These are phyloP conservation scores for Notiomystis cincta DNA, from an alignment of 2,113 vertebrate genomes.

Conservation along the genomic window DNA sequence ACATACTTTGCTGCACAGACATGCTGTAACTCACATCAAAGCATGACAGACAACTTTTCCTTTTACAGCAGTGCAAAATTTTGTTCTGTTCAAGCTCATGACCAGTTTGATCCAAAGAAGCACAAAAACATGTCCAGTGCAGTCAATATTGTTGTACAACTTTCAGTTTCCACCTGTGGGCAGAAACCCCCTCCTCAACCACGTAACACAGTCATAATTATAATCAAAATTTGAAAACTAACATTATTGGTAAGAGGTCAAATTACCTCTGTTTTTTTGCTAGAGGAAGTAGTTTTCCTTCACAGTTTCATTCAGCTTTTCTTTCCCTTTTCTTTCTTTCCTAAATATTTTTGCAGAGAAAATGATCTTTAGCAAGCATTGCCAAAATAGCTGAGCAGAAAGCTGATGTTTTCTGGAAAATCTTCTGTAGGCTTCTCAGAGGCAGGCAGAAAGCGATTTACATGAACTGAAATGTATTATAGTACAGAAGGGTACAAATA, in stretches of 20 bases:
- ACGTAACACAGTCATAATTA: background rate
- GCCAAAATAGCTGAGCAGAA: background rate
- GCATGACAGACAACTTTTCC: background rate
- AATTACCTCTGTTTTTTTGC: background rate
- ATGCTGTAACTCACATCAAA: background rate
- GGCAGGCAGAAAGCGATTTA: background rate
- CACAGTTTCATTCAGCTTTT: background rate
- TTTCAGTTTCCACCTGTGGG: background rate
- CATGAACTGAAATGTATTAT: background rate
- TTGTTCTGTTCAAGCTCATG: background rate
- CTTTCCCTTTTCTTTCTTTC: background rate
- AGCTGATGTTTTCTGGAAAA: background rate
- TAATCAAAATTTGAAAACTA: background rate
- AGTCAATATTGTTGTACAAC: background rate
- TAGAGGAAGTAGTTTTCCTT: background rate
- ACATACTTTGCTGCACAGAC: background rate
- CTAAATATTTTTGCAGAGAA: background rate
- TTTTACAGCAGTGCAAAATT: background rate
- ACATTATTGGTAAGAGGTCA: accelerated
- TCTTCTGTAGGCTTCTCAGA: background rate
- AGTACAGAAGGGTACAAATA: background rate
- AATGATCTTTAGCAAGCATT: background rate
- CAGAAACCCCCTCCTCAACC: background rate
- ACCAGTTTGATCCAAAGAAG: background rate
- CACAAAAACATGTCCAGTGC: background rate